phyloP scores from a whole-genome alignment of 2,888 invertebrate species.

The Lordiphosa andalusiaca region DNA sequence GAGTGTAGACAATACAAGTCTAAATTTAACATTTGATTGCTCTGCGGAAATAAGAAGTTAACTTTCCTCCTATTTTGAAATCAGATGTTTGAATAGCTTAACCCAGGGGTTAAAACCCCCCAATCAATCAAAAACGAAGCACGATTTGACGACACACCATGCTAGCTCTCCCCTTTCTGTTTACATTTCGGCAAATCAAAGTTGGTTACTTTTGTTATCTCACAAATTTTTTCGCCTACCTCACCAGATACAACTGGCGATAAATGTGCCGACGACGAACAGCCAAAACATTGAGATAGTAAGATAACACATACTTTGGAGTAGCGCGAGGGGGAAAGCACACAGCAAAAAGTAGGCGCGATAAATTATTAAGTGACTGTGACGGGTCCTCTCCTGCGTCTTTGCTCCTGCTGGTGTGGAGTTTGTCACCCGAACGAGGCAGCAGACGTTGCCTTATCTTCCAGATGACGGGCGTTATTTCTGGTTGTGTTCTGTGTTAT shows the following conservation, averaged over 20 bases:
- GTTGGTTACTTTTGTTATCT: slow-evolving; percentile 21
- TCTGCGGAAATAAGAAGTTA: too few relatives aligned
- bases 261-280: slow-evolving; percentile 38
- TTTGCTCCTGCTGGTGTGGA: slow-evolving; percentile 36
- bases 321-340: slow-evolving; percentile 20
- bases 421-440: slow-evolving; percentile 41
- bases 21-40: too few relatives aligned
- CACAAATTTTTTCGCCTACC: slow-evolving; percentile 31
- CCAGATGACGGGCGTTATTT: slow-evolving; percentile 46
- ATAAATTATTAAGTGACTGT: slow-evolving; percentile 60
- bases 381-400: slow-evolving; percentile 36
- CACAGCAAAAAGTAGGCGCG: slow-evolving; percentile 41
- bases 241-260: slow-evolving; percentile 42
- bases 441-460: slow-evolving; percentile 51
- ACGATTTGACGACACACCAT: background rate
- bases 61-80: too few relatives aligned
- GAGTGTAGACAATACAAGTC: too few relatives aligned
- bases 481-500: slow-evolving; percentile 6
- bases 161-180: slow-evolving; percentile 1
- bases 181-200: slow-evolving; percentile 25
- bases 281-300: slow-evolving; percentile 40
- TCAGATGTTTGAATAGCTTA: too few relatives aligned
- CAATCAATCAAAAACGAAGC: too few relatives aligned
- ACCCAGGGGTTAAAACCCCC: too few relatives aligned
- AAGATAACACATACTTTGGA: slow-evolving; percentile 41